Evolutionary conservation across 2,113 vertebrate species (phyloP).

Genomic region (Blennius ocellaris): DNA sequence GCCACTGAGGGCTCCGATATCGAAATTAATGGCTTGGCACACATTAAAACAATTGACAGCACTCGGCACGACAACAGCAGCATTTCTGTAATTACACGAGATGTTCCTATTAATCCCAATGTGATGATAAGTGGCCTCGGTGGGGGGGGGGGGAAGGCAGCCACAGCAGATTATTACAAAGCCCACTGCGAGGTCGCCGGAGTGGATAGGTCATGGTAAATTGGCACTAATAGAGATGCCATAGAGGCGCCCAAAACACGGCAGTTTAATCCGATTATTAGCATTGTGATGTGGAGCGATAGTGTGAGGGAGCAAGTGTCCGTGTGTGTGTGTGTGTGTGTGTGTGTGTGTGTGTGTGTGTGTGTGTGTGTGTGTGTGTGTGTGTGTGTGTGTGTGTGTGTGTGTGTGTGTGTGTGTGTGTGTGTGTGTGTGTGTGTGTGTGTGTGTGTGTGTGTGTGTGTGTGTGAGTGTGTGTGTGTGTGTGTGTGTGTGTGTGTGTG

Average conservation of each 20-base stretch:
- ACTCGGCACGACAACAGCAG: slow-evolving; percentile 42
- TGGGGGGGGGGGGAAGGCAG: slow-evolving; percentile 19
- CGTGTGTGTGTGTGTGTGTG: slow-evolving; percentile 18
- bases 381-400: too few relatives aligned
- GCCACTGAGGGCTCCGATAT: slow-evolving; percentile 62
- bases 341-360: slow-evolving; percentile 9
- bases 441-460: slow-evolving; percentile 9
- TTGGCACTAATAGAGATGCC: slow-evolving; percentile 70
- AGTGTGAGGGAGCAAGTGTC: not conserved
- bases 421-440: slow-evolving; percentile 17
- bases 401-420: slow-evolving; percentile 15
- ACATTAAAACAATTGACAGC: slow-evolving; percentile 77
- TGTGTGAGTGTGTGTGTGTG: slow-evolving; percentile 23
- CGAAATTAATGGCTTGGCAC: slow-evolving; percentile 75
- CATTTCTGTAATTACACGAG: slow-evolving; percentile 74
- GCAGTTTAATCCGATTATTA: slow-evolving; percentile 73
- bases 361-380: too few relatives aligned
- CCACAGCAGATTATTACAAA: slow-evolving; percentile 48
- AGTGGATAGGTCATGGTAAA: slow-evolving; percentile 72
- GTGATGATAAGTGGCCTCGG: slow-evolving; percentile 66
- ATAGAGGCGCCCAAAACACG: slow-evolving; percentile 58
- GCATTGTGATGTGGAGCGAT: slow-evolving; percentile 47
- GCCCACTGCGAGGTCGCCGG: slow-evolving; percentile 46
- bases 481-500: slow-evolving; percentile 16
- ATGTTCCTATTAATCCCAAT: slow-evolving; percentile 78